phyloP scores from a whole-genome alignment of 2,797 vertebrate genomes.

The Scarus forsteni region DNA sequence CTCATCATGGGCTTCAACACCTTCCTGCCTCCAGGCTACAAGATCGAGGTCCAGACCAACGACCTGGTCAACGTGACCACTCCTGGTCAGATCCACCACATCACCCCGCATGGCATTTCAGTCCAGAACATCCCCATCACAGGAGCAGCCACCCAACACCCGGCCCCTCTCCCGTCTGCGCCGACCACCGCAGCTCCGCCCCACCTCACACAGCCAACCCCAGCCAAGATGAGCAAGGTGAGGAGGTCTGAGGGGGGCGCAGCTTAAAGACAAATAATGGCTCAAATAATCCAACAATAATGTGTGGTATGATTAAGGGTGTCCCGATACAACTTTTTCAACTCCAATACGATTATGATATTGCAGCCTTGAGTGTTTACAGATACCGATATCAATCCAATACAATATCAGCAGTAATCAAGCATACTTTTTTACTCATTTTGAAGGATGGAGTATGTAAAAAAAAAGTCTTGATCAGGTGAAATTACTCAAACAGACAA shows the following conservation, averaged over 20 bases:
- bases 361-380: no score
- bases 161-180: conserved; percentile 52
- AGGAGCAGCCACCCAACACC: conserved; percentile 68
- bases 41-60: conserved; percentile 98
- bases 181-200: conserved; percentile 88
- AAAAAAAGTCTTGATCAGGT: no score
- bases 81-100: conserved; percentile 98
- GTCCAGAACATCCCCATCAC: conserved; percentile 92
- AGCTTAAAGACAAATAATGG: neutral
- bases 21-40: conserved; percentile 98
- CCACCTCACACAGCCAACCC: conserved; percentile 90
- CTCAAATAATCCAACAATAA: neutral
- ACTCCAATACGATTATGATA: no score
- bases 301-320: neutral
- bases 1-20: conserved; percentile 99
- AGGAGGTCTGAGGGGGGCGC: neutral
- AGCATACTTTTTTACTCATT: no score
- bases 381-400: no score
- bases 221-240: conserved; percentile 97
- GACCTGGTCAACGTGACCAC: conserved; percentile 98
- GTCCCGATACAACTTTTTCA: no score
- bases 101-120: conserved; percentile 95
- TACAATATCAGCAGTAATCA: no score
- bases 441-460: no score
- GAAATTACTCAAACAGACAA: no score